Percentiles rank a stretch among this genome's conserved stretches.
phyloP scores from a whole-genome alignment of 2,888 invertebrate genomes.

The Rhingia campestris region DNA sequence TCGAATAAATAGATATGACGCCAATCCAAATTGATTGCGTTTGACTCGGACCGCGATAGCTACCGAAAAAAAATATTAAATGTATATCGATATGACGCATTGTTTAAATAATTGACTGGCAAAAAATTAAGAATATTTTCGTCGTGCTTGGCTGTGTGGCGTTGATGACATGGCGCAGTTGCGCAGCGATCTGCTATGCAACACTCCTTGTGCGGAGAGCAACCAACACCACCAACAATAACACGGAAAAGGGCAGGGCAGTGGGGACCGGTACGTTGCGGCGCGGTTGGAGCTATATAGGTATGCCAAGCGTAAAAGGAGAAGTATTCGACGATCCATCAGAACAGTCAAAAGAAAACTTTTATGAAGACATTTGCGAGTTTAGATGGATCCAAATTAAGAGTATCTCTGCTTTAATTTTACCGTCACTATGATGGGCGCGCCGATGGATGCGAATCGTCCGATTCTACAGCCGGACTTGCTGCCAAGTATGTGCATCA shows the following conservation, averaged over 20 bases:
- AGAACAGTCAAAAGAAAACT: slow-evolving; percentile 61
- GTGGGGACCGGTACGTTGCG: background rate
- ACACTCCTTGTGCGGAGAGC: slow-evolving; percentile 45
- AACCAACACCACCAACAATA: background rate
- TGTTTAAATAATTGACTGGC: slow-evolving; percentile 77
- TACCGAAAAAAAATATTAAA: slow-evolving; percentile 79
- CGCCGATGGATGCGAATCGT: slow-evolving; percentile 33
- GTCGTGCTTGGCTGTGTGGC: slow-evolving; percentile 56
- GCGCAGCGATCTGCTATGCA: slow-evolving; percentile 58
- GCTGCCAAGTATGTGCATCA: slow-evolving; percentile 69
- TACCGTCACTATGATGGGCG: slow-evolving; percentile 61
- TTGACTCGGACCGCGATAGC: slow-evolving; percentile 49
- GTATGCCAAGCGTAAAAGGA: slow-evolving; percentile 70
- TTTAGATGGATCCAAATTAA: slow-evolving; percentile 69
- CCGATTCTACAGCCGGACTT: slow-evolving; percentile 31
- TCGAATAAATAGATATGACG: slow-evolving; percentile 64
- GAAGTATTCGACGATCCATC: slow-evolving; percentile 70
- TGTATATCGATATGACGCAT: slow-evolving; percentile 82
- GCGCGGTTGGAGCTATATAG: slow-evolving; percentile 33
- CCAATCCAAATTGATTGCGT: slow-evolving; percentile 69
- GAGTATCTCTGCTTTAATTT: slow-evolving; percentile 69
- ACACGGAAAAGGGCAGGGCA: background rate
- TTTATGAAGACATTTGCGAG: slow-evolving; percentile 72
- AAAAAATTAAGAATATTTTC: slow-evolving; percentile 72
- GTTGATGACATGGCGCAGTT: slow-evolving; percentile 73